Base-by-base conservation (phyloP, 1,140 invertebrate genomes). In the Microplitis demolitor region DNA sequence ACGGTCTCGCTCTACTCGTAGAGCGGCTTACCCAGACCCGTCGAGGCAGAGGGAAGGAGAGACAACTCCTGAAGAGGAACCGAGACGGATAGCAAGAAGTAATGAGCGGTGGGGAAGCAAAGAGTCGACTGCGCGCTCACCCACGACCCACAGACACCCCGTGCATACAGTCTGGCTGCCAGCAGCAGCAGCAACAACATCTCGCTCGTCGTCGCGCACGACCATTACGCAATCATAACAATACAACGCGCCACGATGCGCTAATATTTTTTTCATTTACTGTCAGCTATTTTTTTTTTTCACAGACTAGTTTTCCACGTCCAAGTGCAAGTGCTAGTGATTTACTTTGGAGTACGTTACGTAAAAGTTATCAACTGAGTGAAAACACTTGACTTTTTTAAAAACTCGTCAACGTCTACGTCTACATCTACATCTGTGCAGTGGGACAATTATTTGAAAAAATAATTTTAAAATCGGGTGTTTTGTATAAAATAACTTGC, bases 211-310 rank as follows among this genome's bases (percentile, higher is more conserved):
- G 64, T 66, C 61, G 66, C 51, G 39, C 51, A 71, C 45, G 74
- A 75, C 64, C 75, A 81, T 82, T 82, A 81, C 80, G 81, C 80
- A 82, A 82, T 79, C 78, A 79, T 77, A 81, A 82, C 79, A 81
- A 82, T 78, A 73, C 76, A 71, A 76, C 74, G 74, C 75, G 66
- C 62, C 69, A 69, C 66, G 66, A 71, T 71, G 78, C 79, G 75
- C 73, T 62, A 35, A 35, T 62, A 35, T 13, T 62, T 62, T 39
- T 62, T n/a, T 13, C 35, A 14, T 62, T 62, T 31, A 14, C n/a
- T 54, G n/a, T 54, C n/a, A 16, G 5, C n/a, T n/a, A n/a, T 14
- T 54, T 5, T 13, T 54, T 14, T 54, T 16, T 54, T 14, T 54
- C n/a, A 50, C 13, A 50, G 2, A 24, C 24, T 39, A 8, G 3